Base-by-base conservation (phyloP, 2,797 vertebrate genomes). In the Macroramphosus scolopax region DNA sequence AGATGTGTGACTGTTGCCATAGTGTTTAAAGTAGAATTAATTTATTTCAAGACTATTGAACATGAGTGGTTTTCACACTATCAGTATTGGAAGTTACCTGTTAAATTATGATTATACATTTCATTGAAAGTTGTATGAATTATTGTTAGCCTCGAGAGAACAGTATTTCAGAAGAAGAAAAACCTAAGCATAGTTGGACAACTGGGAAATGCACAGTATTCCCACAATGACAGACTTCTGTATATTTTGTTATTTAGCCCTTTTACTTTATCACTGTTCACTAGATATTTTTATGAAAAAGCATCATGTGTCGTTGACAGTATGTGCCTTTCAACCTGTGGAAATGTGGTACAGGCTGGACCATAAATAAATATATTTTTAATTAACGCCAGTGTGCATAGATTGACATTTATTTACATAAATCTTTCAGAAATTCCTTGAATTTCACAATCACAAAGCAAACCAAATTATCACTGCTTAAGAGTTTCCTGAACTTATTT, bases 241-340 rank as follows among this genome's bases (percentile, higher is more conserved):
- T 57, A 72, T 57, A 76, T 49, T 70, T 78, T 67, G 39, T 68
- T 55, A 51, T 63, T 40, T 64, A 76, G 60, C 69, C 59, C 66
- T 80, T 85, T 80, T 72, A 80, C 70, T 75, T 76, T 26, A 63
- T 62, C 63, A 63, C 39, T 28, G 31, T 75, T 59, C 25, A 18
- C 73, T 69, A 40, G 11, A 78, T 63, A 75, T 64, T 59, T 22
- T 72, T 57, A 40, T 64, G 60, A 69, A 52, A 63, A 63, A 63
- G 46, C 45, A 77, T 66, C 35, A 30, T 14, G 7, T 68, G 65
- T 73, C 65, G 53, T 70, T 58, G 62, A 86, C 78, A 76, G 71
- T 86, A 84, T 73, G 90, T 91, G 91, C 90, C 90, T 92, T 88
- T 89, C 62, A 84, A 75, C 78, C 81, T 87, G 78, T 88, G 77